Conservation (phyloP, 2,113 vertebrate genomes). For the Eonycteris spelaea region DNA sequence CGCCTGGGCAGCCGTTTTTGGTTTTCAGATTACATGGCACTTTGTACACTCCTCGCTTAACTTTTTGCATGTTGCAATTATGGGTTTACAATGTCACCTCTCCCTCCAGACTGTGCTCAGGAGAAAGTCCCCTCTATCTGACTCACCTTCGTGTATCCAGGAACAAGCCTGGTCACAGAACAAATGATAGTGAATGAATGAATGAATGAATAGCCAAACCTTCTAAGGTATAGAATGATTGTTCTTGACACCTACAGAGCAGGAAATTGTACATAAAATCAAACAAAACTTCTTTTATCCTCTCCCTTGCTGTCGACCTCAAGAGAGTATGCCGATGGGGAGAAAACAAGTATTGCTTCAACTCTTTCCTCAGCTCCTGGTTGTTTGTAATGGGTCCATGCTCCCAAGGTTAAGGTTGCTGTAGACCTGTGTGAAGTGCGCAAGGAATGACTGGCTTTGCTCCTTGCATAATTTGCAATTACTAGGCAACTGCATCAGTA, state of each 20-base stretch:
- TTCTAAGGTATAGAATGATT: not conserved
- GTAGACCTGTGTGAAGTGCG: not conserved
- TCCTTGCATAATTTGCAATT: not conserved
- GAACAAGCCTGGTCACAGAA: not conserved
- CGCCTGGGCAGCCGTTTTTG: not conserved
- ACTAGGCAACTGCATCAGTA: not conserved
- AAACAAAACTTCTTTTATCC: not conserved
- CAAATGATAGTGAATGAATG: not conserved
- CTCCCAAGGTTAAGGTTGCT: not conserved
- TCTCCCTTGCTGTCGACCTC: not conserved
- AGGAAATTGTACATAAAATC: slow-evolving; percentile 12
- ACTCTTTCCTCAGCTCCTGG: not conserved
- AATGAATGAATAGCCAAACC: not conserved
- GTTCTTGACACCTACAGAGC: not conserved
- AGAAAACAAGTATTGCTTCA: not conserved
- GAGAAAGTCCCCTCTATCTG: not conserved
- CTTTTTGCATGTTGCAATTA: not conserved
- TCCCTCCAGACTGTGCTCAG: not conserved
- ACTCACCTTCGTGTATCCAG: not conserved
- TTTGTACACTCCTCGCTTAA: not conserved
- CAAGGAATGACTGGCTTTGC: not conserved
- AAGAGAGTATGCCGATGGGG: not conserved
- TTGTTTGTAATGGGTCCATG: not conserved
- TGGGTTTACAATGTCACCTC: not conserved
- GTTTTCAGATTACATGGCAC: not conserved